Evolutionary conservation across 2,888 invertebrate genomes (phyloP), one percentile per base, ranked within the genome.

Genomic region (Eupithecia subumbrata): DNA sequence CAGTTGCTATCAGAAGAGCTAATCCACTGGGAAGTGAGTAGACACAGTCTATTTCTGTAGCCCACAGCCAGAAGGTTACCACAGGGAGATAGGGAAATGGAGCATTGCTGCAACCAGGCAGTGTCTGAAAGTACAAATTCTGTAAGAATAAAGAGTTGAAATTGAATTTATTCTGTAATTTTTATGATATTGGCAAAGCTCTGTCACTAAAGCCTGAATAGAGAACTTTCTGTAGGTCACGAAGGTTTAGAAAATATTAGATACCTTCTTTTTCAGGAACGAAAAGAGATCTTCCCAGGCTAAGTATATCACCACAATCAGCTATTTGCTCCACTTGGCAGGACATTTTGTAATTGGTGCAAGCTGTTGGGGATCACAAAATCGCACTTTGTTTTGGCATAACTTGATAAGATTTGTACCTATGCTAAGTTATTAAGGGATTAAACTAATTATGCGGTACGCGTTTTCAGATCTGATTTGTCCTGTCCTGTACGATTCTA

Each of bases 271-370:
- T 92, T 82, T 95, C 95, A 30, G 93, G 88, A 78, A 96, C 91
- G 81, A 96, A 96, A 79, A 96, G 92, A 74, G 95, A 95, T 86
- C 96, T 92, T 78, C 95, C 96, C 74, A 96, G 89, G 84, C 94
- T 95, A 67, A 93, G 92, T 83, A 96, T 95, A 91, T 96, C 96
- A 69, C 95, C 95, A 85, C 96, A 96, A 82, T 95, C 95, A 52
- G 96, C 96, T 84, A 96, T 95, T 83, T 95, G 92, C 89, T 96
- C 96, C n/a, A 96, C 95, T 91, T 96, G 96, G 87, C 96, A 96
- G 77, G 90, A 87, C 90, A 90, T 90, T 79, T 73, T 82, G 48
- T 64, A 52, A n/a, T 52, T 52, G 52, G 22, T n/a, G 48, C 48
- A 71, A 48, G 63, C 40, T 67, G 40, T 67, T 64, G 45, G 45